Conservation (phyloP, 1,140 invertebrate genomes). For the Atta texana region DNA sequence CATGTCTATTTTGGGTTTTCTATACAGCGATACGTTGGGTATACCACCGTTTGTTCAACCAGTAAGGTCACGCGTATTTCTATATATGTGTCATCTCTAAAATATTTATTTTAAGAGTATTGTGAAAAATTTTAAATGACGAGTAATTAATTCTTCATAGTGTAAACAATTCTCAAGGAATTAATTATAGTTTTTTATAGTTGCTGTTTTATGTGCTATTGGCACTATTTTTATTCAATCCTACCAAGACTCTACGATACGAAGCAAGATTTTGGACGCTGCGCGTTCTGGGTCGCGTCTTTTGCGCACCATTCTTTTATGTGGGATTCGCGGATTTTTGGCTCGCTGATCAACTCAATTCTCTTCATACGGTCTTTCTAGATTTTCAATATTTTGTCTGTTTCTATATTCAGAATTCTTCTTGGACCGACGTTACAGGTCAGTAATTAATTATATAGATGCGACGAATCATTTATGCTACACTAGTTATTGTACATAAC, state of each 20-base stretch:
- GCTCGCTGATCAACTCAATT: slow-evolving; percentile 97
- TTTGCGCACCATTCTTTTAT: slow-evolving; percentile 93
- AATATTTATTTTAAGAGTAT: background rate
- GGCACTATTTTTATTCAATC: slow-evolving; percentile 93
- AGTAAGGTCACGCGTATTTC: slow-evolving; percentile 80
- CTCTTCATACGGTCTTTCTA: slow-evolving; percentile 91
- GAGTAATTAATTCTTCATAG: background rate
- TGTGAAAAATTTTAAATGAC: background rate
- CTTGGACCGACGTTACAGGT: slow-evolving; percentile 83
- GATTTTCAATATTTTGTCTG: slow-evolving; percentile 93
- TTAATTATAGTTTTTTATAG: slow-evolving; percentile 51
- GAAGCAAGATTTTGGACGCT: slow-evolving; percentile 90
- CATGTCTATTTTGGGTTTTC: slow-evolving; percentile 88
- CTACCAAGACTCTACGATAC: slow-evolving; percentile 92
- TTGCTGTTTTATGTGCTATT: slow-evolving; percentile 89
- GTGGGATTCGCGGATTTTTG: slow-evolving; percentile 97
- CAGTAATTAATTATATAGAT: slow-evolving; percentile 58
- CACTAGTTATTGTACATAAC: background rate
- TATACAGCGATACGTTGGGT: slow-evolving; percentile 91
- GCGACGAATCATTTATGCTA: background rate
- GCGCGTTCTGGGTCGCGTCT: slow-evolving; percentile 87
- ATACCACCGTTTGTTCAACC: slow-evolving; percentile 94
- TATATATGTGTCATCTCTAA: background rate
- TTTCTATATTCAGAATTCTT: slow-evolving; percentile 87
- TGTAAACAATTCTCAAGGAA: background rate